phyloP scores from a whole-genome alignment of 2,113 vertebrate species.

The Lonchura striata region DNA sequence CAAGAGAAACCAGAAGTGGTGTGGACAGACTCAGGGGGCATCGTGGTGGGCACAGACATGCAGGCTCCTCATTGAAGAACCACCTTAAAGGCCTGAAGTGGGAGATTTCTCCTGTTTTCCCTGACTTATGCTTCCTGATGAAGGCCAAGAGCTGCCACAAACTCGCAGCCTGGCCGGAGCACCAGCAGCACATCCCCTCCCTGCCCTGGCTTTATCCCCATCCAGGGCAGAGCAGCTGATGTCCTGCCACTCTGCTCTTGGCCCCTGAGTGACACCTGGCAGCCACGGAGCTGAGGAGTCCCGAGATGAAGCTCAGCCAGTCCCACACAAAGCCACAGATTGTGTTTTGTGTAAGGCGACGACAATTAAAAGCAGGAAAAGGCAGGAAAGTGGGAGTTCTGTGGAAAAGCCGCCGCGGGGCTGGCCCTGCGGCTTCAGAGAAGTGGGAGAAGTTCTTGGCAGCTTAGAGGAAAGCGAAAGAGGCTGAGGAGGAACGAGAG shows the following conservation, averaged over 20 bases:
- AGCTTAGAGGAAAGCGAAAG: conserved; percentile 59
- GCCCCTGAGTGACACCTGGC: background rate
- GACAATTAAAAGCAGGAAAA: background rate
- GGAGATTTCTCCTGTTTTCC: background rate
- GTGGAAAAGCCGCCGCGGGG: fast-evolving
- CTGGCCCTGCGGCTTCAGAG: background rate
- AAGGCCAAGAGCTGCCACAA: background rate
- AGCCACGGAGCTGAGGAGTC: background rate
- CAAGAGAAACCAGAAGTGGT: background rate
- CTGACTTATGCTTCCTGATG: background rate
- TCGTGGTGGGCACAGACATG: fast-evolving
- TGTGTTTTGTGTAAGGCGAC: background rate
- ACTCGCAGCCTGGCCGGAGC: fast-evolving
- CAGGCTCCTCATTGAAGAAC: background rate
- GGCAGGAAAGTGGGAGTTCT: background rate
- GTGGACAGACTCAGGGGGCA: background rate
- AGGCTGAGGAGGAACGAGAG: background rate
- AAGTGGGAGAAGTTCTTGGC: background rate
- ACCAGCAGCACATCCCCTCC: background rate
- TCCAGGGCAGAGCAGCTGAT: background rate
- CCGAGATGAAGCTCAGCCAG: background rate
- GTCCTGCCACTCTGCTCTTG: background rate
- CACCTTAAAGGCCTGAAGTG: background rate
- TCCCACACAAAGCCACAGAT: background rate
- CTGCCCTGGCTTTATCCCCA: background rate